Conservation (phyloP, 2,113 vertebrate genomes). For the Syngnathus typhle region DNA sequence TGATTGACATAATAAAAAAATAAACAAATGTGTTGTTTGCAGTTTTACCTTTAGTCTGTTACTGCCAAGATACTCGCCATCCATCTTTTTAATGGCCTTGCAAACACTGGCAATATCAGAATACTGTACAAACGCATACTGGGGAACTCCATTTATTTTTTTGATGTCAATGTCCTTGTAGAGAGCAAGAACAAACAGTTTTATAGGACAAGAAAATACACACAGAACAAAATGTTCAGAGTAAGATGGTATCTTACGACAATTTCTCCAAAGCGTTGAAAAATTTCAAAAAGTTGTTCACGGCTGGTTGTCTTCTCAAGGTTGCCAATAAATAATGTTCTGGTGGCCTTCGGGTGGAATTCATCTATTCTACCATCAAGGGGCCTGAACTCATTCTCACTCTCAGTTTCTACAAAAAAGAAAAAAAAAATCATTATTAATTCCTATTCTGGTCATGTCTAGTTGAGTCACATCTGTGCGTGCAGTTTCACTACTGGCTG, state of each 20-base stretch:
- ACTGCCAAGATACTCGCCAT: slow-evolving; percentile 94
- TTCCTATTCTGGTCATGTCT: neutral
- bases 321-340: slow-evolving; percentile 97
- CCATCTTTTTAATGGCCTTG: slow-evolving; percentile 99
- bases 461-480: neutral
- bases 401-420: slow-evolving; percentile 84
- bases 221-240: slow-evolving; percentile 1
- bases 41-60: slow-evolving; percentile 89
- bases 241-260: slow-evolving; percentile 76
- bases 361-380: slow-evolving; percentile 97
- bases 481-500: neutral
- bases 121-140: slow-evolving; percentile 96
- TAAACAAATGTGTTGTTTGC: neutral
- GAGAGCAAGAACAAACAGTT: slow-evolving; percentile 3
- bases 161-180: slow-evolving; percentile 96
- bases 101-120: slow-evolving; percentile 97
- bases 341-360: slow-evolving; percentile 96
- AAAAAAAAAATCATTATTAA: neutral
- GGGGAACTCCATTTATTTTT: slow-evolving; percentile 93
- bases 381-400: slow-evolving; percentile 96
- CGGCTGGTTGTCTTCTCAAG: slow-evolving; percentile 97
- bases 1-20: neutral
- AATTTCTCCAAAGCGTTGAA: slow-evolving; percentile 96
- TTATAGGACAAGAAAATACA: neutral
- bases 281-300: slow-evolving; percentile 93